Evolutionary conservation across 2,888 invertebrate species (phyloP).

Genomic region (Tachina lurida): DNA sequence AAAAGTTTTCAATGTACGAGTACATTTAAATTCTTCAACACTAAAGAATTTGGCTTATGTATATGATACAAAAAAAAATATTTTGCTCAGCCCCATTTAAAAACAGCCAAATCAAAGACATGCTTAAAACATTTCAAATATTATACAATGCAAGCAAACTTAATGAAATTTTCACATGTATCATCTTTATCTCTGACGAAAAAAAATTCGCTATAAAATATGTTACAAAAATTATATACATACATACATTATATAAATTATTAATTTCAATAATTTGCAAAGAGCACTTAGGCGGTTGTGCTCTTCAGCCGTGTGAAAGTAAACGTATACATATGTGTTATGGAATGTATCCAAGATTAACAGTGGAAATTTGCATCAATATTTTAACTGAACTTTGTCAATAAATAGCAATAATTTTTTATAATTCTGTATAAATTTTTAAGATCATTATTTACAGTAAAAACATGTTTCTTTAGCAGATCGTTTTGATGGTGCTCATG

Average conservation of each 20-base stretch:
- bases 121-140: conserved; percentile 7
- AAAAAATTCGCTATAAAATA: neutral
- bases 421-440: neutral
- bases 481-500: neutral
- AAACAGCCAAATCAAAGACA: neutral
- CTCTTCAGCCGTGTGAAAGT: conserved; percentile 23
- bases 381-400: conserved; percentile 28
- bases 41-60: conserved; percentile 6
- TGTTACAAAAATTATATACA: neutral
- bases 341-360: neutral
- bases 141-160: conserved; percentile 4
- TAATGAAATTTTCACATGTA: conserved; percentile 31
- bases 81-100: neutral
- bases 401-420: conserved; percentile 17
- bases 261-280: neutral
- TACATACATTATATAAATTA: too few species aligned
- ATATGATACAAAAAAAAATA: conserved; percentile 10
- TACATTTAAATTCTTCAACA: conserved; percentile 37
- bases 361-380: conserved; percentile 7
- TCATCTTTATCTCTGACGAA: neutral
- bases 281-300: neutral
- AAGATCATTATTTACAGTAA: conserved; percentile 11
- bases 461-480: neutral
- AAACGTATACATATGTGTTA: conserved; percentile 30
- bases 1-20: neutral